Percentiles rank a stretch among this genome's conserved stretches.
These are phyloP conservation scores for Dermatemys mawii DNA, from an alignment of 2,113 vertebrate genomes.

Conservation along the genomic window DNA sequence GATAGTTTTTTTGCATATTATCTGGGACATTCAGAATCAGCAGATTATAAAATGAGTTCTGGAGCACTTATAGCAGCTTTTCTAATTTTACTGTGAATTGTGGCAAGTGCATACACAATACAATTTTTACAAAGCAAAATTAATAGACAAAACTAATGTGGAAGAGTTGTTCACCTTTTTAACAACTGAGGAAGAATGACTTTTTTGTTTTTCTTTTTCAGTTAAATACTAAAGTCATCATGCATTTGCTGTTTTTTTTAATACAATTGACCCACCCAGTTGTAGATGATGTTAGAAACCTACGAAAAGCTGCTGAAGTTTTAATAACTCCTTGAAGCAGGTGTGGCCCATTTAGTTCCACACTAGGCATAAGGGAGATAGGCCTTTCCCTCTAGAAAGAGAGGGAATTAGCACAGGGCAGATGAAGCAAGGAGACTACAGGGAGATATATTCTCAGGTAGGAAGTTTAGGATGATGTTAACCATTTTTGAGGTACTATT, in stretches of 20 bases:
- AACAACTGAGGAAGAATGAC: not conserved
- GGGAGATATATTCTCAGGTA: not conserved
- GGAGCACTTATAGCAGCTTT: not conserved
- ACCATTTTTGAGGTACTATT: not conserved
- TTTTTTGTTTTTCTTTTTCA: constrained; percentile 1
- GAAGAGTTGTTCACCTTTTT: not conserved
- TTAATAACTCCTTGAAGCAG: not conserved
- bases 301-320: not conserved
- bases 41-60: constrained; percentile 12
- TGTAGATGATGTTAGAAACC: constrained; percentile 1
- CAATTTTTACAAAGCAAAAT: not conserved
- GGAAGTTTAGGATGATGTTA: not conserved
- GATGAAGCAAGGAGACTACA: not conserved
- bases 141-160: not conserved
- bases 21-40: not conserved
- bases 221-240: not conserved
- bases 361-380: not conserved
- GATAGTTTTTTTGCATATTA: not conserved
- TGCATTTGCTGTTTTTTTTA: not conserved
- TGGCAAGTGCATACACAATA: not conserved
- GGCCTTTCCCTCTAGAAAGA: not conserved
- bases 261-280: not conserved
- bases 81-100: not conserved
- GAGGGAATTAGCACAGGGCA: accelerated
- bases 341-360: not conserved